Conservation (phyloP, 2,797 vertebrate genomes). For the Poecilia gillii region DNA sequence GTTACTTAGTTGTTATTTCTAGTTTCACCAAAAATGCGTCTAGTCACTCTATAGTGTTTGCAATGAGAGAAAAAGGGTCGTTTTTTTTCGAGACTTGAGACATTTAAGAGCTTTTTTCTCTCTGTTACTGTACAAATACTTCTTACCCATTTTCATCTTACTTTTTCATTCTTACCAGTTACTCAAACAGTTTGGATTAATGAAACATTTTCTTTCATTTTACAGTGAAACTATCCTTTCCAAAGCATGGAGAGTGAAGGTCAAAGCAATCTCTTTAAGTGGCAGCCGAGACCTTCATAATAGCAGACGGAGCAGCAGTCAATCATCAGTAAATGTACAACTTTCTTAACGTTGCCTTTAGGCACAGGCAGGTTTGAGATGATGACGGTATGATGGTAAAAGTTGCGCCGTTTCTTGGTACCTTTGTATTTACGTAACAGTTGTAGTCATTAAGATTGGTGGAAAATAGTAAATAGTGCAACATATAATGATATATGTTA, state of each 20-base stretch:
- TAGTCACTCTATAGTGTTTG: neutral
- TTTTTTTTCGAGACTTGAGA: neutral
- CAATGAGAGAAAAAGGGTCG: neutral
- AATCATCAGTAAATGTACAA: neutral
- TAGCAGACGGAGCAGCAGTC: neutral
- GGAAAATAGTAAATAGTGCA: neutral
- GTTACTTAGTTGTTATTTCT: neutral
- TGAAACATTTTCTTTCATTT: neutral
- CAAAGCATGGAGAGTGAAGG: neutral
- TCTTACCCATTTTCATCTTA: neutral
- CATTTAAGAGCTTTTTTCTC: neutral
- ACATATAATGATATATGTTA: neutral
- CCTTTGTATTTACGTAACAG: neutral
- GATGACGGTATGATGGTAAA: neutral
- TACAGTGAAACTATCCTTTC: neutral
- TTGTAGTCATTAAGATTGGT: neutral
- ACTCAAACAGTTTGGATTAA: neutral
- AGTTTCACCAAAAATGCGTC: neutral
- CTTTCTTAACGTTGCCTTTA: neutral
- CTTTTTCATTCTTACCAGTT: neutral
- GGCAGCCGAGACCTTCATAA: neutral
- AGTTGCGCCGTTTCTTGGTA: neutral
- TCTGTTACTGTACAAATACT: neutral
- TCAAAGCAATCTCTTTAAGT: neutral
- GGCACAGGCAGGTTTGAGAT: neutral